Base-by-base conservation (phyloP, 2,888 invertebrate species). In the Lycaena phlaeas region DNA sequence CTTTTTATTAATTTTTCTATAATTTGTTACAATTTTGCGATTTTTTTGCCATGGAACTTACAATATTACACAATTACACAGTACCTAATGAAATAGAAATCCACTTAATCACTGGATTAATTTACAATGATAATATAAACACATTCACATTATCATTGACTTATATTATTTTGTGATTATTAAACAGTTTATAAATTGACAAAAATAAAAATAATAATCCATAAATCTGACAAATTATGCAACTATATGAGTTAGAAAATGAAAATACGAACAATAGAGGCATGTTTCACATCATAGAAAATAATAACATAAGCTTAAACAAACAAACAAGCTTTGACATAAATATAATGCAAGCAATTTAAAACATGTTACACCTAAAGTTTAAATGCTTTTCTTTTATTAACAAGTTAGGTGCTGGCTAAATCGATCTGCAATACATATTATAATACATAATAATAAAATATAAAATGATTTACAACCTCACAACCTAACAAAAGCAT, bases 391-490 rank as follows among this genome's bases (percentile, higher is more conserved):
- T 34, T 22, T 18, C 34, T 34, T 34, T 34, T 31, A 31, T 34
- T 34, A 34, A 34, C n/a, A 18, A 34, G 34, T 34, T 34, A 22
- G 34, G 34, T 34, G 17, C 12, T 9, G 40, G 36, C 22, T 40
- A 39, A 40, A 34, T 63, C 58, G 59, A 72, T 72, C 73, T 41
- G 22, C n/a, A n/a, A 37, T 64, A 72, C 15, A 46, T 65, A 64
- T 68, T 75, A 79, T 77, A 79, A 77, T 76, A 73, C 71, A 81
- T 81, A 79, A 78, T 46, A 57, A 82, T 72, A 81, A 54, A 67
- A 70, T 77, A 77, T 30, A 75, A 79, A 81, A 82, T 79, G 79
- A 84, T 84, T 82, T 82, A 82, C 78, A 81, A 78, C 77, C 73
- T 71, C 75, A 66, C 76, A 79, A 81, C 75, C 73, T 79, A 78